A percentile compares a stretch with the other conserved stretches of the same genome.
Evolutionary conservation across 2,888 invertebrate genomes (phyloP).

Genomic region (Trichogramma dendrolimi): DNA sequence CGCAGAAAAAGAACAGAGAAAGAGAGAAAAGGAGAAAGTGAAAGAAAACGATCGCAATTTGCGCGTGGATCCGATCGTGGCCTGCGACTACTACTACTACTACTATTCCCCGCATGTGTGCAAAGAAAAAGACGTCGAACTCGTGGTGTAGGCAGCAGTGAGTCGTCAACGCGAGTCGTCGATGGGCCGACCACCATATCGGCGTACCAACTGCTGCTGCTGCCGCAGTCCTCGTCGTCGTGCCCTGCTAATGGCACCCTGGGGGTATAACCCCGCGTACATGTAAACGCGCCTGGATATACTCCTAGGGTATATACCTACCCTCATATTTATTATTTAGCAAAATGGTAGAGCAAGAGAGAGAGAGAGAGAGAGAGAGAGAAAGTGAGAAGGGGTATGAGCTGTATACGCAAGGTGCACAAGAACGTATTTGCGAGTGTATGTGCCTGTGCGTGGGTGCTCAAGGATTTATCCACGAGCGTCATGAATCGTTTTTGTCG

Average conservation of each 20-base stretch:
- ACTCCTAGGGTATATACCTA: not conserved
- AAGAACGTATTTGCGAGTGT: not conserved
- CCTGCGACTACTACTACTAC: too few species aligned
- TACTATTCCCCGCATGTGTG: constrained; percentile 7
- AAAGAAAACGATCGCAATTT: constrained; percentile 27
- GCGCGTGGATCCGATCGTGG: too few species aligned
- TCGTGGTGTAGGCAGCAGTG: constrained; percentile 17
- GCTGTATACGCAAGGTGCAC: not conserved
- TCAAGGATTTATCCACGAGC: constrained; percentile 45
- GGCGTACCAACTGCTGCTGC: constrained; percentile 1
- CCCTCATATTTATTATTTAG: constrained; percentile 52
- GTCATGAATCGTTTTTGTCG: constrained; percentile 34
- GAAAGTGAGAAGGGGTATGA: not conserved
- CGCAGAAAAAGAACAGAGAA: not conserved
- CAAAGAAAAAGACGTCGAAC: constrained; percentile 31
- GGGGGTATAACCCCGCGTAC: constrained; percentile 44
- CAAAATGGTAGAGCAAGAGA: constrained; percentile 34
- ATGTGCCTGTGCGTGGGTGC: not conserved
- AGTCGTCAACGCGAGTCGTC: not conserved
- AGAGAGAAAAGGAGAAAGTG: constrained; percentile 8
- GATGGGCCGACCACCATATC: too few species aligned
- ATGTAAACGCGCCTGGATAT: not conserved
- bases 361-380: constrained; percentile 18
- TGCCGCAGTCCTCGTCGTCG: constrained; percentile 34
- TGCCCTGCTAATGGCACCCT: constrained; percentile 52